Evolutionary conservation across 2,888 invertebrate genomes (phyloP).

Genomic region (Lasioglossum villosulum): DNA sequence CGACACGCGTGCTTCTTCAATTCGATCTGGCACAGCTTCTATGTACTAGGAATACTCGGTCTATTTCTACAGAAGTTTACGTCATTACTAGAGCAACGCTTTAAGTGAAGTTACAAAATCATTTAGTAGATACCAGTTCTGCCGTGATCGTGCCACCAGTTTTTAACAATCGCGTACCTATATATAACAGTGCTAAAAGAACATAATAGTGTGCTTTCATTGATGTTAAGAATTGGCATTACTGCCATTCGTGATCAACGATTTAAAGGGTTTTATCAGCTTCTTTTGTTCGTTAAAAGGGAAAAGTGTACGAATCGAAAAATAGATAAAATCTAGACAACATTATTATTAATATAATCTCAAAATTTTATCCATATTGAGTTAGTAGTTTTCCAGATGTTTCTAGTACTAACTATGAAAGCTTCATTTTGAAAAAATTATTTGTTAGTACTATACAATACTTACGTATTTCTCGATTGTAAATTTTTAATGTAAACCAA

Average conservation of each 20-base stretch:
- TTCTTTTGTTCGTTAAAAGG: no score
- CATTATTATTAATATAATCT: no score
- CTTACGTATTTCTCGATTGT: no score
- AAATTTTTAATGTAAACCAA: no score
- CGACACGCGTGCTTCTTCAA: conserved; percentile 10
- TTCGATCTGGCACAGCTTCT: conserved; percentile 25
- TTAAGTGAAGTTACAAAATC: neutral
- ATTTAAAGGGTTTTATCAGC: neutral
- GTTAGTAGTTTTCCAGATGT: no score
- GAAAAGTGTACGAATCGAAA: no score
- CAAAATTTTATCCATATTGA: no score
- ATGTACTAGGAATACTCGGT: conserved; percentile 11
- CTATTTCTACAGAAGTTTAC: conserved; percentile 19
- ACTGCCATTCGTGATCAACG: neutral
- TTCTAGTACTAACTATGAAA: no score
- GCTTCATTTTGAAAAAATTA: no score
- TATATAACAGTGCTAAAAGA: no score
- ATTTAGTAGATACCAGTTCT: neutral
- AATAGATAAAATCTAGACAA: no score
- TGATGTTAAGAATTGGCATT: neutral
- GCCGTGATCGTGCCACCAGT: neutral
- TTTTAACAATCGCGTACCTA: neutral
- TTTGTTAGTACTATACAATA: no score
- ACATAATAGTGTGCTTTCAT: neutral
- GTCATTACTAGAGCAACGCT: conserved; percentile 7